Evolutionary conservation across 2,888 invertebrate species (phyloP).

Genomic region (Mythimna lalbum): DNA sequence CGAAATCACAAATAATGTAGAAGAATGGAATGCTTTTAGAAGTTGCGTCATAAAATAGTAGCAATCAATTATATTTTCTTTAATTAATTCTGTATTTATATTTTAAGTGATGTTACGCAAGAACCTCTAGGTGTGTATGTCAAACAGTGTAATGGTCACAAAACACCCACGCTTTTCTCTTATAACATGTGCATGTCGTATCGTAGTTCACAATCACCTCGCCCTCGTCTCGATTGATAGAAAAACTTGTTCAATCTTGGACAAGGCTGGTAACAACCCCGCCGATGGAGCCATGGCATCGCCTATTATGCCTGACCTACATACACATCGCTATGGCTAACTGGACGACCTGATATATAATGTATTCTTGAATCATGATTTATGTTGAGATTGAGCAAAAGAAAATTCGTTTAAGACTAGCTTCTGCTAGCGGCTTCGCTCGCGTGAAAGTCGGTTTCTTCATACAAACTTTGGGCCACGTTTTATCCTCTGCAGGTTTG

Average conservation of each 20-base stretch:
- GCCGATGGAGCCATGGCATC: slow-evolving; percentile 78
- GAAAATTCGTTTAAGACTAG: slow-evolving; percentile 8
- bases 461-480: no score
- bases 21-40: slow-evolving; percentile 33
- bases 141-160: slow-evolving; percentile 41
- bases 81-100: slow-evolving; percentile 34
- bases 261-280: slow-evolving; percentile 82
- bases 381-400: slow-evolving; percentile 28
- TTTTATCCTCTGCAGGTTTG: no score
- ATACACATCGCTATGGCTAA: slow-evolving; percentile 73
- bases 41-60: slow-evolving; percentile 18
- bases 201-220: slow-evolving; percentile 78
- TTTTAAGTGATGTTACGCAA: slow-evolving; percentile 40
- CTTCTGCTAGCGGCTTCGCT: no score
- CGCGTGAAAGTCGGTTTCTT: no score
- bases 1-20: slow-evolving; percentile 32
- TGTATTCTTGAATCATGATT: slow-evolving; percentile 43
- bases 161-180: slow-evolving; percentile 61
- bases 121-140: slow-evolving; percentile 10
- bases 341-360: slow-evolving; percentile 66
- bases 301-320: slow-evolving; percentile 85
- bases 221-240: slow-evolving; percentile 79
- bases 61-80: slow-evolving; percentile 31
- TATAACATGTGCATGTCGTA: slow-evolving; percentile 59
- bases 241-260: slow-evolving; percentile 87